A percentile compares a stretch with the other conserved stretches of the same genome.
phyloP scores from a whole-genome alignment of 2,888 invertebrate species.

The Neria commutata region DNA sequence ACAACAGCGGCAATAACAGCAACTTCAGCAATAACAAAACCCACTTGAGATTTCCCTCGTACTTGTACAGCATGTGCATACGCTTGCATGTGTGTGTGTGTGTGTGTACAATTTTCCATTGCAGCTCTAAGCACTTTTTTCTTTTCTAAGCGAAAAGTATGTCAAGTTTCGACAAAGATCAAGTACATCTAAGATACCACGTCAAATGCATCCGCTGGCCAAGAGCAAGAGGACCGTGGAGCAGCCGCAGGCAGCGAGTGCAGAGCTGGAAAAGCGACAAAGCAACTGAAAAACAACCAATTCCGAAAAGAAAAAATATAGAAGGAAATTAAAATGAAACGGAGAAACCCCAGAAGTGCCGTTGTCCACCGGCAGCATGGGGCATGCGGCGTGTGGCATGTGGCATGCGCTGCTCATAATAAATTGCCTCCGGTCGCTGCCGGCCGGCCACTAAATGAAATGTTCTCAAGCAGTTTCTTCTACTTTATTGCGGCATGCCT shows the following conservation, averaged over 20 bases:
- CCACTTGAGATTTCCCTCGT: conserved; percentile 1
- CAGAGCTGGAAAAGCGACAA: background rate
- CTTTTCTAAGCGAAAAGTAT: conserved; percentile 42
- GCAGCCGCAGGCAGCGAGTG: background rate
- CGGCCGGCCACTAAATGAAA: background rate
- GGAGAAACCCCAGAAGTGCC: conserved; percentile 2
- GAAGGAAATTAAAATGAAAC: background rate
- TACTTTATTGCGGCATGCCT: background rate
- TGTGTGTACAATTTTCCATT: too few species aligned
- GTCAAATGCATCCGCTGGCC: conserved; percentile 1
- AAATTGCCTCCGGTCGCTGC: background rate
- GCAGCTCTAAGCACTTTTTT: background rate
- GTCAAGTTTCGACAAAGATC: conserved; percentile 57
- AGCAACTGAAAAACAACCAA: background rate
- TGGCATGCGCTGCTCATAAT: background rate
- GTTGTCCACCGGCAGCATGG: too few species aligned
- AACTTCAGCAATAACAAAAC: too few species aligned
- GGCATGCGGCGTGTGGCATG: background rate
- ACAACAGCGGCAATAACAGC: too few species aligned
- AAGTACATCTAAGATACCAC: conserved; percentile 54
- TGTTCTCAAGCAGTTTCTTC: conserved; percentile 8
- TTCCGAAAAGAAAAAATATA: background rate
- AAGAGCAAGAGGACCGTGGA: too few species aligned
- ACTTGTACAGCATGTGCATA: too few species aligned
- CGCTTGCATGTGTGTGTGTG: background rate